Evolutionary conservation across 1,140 invertebrate genomes (phyloP).

Genomic region (Caenorhabditis briggsae): DNA sequence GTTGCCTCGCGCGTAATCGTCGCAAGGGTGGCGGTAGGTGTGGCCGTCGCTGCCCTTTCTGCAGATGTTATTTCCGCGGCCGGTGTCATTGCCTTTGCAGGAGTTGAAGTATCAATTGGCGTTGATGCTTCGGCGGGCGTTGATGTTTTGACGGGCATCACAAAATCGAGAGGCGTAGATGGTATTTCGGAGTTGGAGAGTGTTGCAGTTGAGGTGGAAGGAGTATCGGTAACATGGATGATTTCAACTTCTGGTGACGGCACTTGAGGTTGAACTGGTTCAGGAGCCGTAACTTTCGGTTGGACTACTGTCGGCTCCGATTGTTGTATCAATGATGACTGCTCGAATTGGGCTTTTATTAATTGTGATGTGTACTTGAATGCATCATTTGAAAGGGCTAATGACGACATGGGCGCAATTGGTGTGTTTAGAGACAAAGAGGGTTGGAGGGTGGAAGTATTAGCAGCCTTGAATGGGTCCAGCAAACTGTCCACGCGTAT

Average conservation of each 20-base stretch:
- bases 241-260: background rate
- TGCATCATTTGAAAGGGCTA: background rate
- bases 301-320: too few species aligned
- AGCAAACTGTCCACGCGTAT: slow-evolving; percentile 19
- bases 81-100: background rate
- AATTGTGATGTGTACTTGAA: background rate
- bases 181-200: background rate
- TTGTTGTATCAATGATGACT: background rate
- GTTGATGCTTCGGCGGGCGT: background rate
- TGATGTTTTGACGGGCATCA: background rate
- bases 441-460: background rate
- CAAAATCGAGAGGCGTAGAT: too few species aligned
- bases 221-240: background rate
- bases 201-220: background rate
- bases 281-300: background rate
- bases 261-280: background rate
- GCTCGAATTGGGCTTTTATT: background rate
- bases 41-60: too few species aligned
- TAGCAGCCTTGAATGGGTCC: background rate
- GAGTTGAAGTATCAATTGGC: background rate
- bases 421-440: background rate
- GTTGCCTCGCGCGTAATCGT: background rate
- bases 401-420: background rate
- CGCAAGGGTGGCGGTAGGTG: too few species aligned
- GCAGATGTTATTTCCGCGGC: too few species aligned